phyloP scores from a whole-genome alignment of 2,797 vertebrate genomes.

The Falco berigora region DNA sequence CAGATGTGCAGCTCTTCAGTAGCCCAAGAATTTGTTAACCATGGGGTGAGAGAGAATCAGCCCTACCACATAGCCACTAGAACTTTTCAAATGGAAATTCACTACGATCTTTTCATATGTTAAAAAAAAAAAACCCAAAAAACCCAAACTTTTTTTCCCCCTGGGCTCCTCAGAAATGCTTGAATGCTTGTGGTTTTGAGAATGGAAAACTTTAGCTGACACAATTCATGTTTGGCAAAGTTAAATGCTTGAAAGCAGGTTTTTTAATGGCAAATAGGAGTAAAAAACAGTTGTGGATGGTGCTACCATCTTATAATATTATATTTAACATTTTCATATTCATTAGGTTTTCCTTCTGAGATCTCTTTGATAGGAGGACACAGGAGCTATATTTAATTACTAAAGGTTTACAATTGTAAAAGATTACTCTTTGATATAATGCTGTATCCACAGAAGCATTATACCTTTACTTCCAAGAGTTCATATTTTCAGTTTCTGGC shows the following conservation, averaged over 20 bases:
- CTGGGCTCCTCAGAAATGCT: background rate
- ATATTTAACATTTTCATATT: background rate
- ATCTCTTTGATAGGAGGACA: background rate
- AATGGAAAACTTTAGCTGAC: constrained; percentile 33
- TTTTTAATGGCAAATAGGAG: background rate
- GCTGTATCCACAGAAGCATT: background rate
- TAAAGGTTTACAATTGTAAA: background rate
- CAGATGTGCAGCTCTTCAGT: background rate
- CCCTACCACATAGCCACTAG: background rate
- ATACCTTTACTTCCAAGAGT: background rate
- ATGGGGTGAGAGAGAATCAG: background rate
- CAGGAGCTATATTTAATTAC: background rate
- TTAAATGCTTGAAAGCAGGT: background rate
- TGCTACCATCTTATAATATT: background rate
- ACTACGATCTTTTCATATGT: background rate
- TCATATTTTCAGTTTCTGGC: background rate
- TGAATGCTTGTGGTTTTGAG: constrained; percentile 34
- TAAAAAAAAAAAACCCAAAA: background rate
- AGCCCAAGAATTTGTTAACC: background rate
- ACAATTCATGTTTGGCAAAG: background rate
- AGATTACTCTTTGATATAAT: background rate
- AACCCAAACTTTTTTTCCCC: background rate
- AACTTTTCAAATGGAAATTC: constrained; percentile 11
- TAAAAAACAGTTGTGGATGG: background rate
- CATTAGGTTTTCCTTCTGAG: background rate